A percentile compares a stretch with the other conserved stretches of the same genome.
These are phyloP conservation scores for Perccottus glenii DNA, from an alignment of 2,113 vertebrate species.

Conservation along the genomic window DNA sequence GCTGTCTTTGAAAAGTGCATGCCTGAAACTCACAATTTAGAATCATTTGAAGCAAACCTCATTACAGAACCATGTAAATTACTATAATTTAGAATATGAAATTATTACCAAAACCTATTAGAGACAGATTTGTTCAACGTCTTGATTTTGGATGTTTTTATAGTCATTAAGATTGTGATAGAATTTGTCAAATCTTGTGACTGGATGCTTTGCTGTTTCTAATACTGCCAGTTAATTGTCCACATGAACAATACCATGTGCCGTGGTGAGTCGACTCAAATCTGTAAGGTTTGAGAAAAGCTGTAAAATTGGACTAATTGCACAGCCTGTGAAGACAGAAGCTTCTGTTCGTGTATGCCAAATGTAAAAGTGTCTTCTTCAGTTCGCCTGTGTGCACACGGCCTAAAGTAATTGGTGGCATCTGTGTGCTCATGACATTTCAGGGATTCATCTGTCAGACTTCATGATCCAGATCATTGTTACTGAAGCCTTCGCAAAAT, in stretches of 20 bases:
- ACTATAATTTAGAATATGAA: conserved; percentile 46
- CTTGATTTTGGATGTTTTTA: conserved; percentile 40
- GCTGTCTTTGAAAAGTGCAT: conserved; percentile 37
- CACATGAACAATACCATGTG: background rate
- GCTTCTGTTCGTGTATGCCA: conserved; percentile 5
- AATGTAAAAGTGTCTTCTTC: conserved; percentile 36
- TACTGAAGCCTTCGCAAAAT: background rate
- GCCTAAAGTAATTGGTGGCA: conserved; percentile 38
- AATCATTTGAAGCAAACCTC: conserved; percentile 33
- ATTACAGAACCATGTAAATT: conserved; percentile 41
- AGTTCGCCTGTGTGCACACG: conserved; percentile 9
- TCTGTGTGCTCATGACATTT: conserved; percentile 54
- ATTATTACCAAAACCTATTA: conserved; percentile 25
- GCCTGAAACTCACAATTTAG: conserved; percentile 18
- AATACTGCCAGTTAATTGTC: background rate
- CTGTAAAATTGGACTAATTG: conserved; percentile 28
- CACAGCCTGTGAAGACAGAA: conserved; percentile 18
- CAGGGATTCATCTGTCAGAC: conserved; percentile 32
- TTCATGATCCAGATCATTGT: conserved; percentile 28
- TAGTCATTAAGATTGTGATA: conserved; percentile 33
- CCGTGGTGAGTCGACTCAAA: background rate
- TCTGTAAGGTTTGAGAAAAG: conserved; percentile 8
- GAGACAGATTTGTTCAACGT: conserved; percentile 42
- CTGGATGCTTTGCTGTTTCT: conserved; percentile 3
- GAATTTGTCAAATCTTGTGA: conserved; percentile 38